phyloP scores from a whole-genome alignment of 2,888 invertebrate species.

The Ditylenchus weischeri region DNA sequence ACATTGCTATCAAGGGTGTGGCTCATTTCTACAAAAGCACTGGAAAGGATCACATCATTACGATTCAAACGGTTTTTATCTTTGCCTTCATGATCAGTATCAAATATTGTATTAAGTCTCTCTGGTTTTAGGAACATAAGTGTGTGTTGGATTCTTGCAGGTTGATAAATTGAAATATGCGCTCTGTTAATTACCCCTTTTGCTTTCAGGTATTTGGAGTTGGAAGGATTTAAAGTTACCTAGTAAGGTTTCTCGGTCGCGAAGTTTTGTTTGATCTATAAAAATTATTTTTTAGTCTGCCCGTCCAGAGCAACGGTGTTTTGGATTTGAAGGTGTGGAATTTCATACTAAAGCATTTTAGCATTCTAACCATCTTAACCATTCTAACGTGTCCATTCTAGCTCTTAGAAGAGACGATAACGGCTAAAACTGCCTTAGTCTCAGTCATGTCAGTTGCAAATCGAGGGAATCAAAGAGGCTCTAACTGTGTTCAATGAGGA shows the following conservation, averaged over 20 bases:
- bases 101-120: not conserved
- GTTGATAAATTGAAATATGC: conserved; percentile 62
- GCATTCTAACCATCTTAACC: no score
- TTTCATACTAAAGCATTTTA: no score
- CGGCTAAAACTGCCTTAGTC: conserved; percentile 84
- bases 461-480: no score
- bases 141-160: conserved; percentile 94
- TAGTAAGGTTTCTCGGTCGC: conserved; percentile 66
- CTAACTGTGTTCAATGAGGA: no score
- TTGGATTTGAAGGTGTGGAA: conserved; percentile 70
- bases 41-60: conserved; percentile 90
- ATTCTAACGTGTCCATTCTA: conserved; percentile 33
- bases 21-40: conserved; percentile 79
- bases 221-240: conserved; percentile 88
- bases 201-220: conserved; percentile 71
- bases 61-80: conserved; percentile 79
- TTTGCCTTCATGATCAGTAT: not conserved
- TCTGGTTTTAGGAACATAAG: conserved; percentile 81
- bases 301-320: conserved; percentile 77
- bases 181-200: conserved; percentile 81
- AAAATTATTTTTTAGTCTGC: conserved; percentile 64
- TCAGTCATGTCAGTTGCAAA: conserved; percentile 96
- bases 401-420: conserved; percentile 76
- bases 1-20: conserved; percentile 93
- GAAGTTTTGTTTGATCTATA: no score